phyloP scores from a whole-genome alignment of 2,797 vertebrate genomes.

The Cercopithecus diana region DNA sequence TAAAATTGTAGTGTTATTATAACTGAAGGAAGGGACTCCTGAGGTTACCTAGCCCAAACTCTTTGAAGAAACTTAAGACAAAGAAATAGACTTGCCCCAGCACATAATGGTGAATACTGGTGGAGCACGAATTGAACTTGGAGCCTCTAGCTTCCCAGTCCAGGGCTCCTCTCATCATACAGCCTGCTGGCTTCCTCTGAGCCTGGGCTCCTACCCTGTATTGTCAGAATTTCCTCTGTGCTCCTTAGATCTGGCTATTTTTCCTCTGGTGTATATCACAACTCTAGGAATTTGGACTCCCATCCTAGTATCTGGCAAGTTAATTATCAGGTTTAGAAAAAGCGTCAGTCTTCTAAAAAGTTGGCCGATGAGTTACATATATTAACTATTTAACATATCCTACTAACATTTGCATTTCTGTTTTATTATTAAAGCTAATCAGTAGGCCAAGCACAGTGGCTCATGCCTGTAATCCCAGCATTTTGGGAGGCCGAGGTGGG shows the following conservation, averaged over 20 bases:
- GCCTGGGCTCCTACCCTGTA: neutral
- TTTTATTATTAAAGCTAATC: constrained; percentile 31
- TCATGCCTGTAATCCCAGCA: too few species aligned
- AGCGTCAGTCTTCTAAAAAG: neutral
- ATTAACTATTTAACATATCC: neutral
- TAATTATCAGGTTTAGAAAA: neutral
- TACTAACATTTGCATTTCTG: neutral
- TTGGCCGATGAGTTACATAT: neutral
- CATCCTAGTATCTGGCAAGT: neutral
- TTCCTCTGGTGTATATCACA: neutral
- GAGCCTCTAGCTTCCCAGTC: neutral
- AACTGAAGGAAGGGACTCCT: neutral
- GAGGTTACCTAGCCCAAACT: neutral
- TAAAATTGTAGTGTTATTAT: neutral
- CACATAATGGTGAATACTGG: neutral
- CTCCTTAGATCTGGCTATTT: neutral
- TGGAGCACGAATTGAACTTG: neutral
- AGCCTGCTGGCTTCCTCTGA: neutral
- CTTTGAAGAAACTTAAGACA: neutral
- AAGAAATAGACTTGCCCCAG: neutral
- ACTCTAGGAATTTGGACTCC: neutral
- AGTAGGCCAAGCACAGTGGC: neutral
- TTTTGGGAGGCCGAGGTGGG: too few species aligned
- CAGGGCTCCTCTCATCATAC: neutral
- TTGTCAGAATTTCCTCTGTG: neutral